Base-by-base conservation (phyloP, 2,113 vertebrate species). In the Tretioscincus oriximinensis region DNA sequence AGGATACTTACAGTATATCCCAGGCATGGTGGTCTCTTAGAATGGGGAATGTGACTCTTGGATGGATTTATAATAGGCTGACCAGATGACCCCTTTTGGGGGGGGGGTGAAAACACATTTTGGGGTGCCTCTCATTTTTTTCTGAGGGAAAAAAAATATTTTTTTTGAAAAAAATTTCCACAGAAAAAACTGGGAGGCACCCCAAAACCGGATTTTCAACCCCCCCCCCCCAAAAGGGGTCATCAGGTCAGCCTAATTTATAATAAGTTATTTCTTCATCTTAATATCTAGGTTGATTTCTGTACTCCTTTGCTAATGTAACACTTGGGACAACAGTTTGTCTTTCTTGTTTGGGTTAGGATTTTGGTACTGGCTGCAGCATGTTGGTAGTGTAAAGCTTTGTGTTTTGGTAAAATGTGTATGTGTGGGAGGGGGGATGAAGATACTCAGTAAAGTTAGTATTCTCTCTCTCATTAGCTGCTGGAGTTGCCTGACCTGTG, bases 401-500 rank as follows among this genome's bases (percentile, higher is more conserved):
- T 86, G 80, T 77, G 90, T 90, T 93, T 66, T 29, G 29, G 87
- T 92, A 86, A 31, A 92, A 92, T 90, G 90, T 91, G 90, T 1
- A 87, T n/a, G n/a, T n/a, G n/a, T n/a, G n/a, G n/a, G n/a, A n/a
- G n/a, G n/a, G n/a, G 87, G 88, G 92, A 73, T 87, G 84, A 87
- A 92, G 77, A 85, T 24, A 79, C 45, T 89, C 86, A 66, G 82
- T 93, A 86, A 81, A 92, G 76, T 88, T 89, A 73, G n/a, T 90
- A 68, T 88, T 92, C 89, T 91, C 84, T 75, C 81, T 92, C 82
- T 80, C 82, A 83, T 85, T 86, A 91, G 89, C 88, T 90, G 83
- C 83, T 87, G 82, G 85, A 94, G 83, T 83, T 90, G 88, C 66
- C 84, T 91, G 93, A 95, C 91, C 94, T 95, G 93, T 93, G 1